Percentiles rank a stretch among this genome's conserved stretches.
phyloP scores from a whole-genome alignment of 2,113 vertebrate genomes.

The Turnix velox region DNA sequence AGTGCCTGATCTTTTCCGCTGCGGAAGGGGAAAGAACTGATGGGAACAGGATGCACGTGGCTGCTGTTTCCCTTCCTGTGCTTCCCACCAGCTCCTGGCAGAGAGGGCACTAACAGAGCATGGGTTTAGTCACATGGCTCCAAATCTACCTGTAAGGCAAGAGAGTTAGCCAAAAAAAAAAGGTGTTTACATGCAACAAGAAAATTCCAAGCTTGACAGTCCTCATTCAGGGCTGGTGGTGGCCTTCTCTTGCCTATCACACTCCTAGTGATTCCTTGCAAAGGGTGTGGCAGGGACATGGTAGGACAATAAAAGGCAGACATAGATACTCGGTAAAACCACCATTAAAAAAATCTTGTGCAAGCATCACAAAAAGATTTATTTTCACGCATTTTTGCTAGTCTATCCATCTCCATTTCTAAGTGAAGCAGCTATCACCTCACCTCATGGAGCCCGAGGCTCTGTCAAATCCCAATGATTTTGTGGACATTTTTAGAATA shows the following conservation, averaged over 20 bases:
- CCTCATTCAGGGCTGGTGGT: not conserved
- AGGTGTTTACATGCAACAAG: not conserved
- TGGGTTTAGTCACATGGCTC: not conserved
- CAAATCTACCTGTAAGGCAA: not conserved
- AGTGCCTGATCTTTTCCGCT: fast-evolving
- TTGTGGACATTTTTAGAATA: not conserved
- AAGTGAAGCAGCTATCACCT: not conserved
- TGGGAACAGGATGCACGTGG: not conserved
- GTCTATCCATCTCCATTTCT: not conserved
- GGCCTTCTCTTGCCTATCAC: not conserved
- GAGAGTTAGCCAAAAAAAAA: not conserved
- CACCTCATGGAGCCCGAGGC: not conserved
- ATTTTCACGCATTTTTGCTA: not conserved
- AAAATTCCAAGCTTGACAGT: not conserved
- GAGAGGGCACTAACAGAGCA: not conserved
- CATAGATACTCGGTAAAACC: not conserved
- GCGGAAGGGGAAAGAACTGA: not conserved
- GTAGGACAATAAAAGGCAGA: not conserved
- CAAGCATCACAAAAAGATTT: not conserved
- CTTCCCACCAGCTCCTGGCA: not conserved
- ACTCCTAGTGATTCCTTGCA: not conserved
- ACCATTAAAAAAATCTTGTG: not conserved
- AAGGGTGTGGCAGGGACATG: not conserved
- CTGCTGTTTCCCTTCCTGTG: not conserved
- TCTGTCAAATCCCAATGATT: not conserved